Base-by-base conservation (phyloP, 2,113 vertebrate species). In the Furnarius figulus region DNA sequence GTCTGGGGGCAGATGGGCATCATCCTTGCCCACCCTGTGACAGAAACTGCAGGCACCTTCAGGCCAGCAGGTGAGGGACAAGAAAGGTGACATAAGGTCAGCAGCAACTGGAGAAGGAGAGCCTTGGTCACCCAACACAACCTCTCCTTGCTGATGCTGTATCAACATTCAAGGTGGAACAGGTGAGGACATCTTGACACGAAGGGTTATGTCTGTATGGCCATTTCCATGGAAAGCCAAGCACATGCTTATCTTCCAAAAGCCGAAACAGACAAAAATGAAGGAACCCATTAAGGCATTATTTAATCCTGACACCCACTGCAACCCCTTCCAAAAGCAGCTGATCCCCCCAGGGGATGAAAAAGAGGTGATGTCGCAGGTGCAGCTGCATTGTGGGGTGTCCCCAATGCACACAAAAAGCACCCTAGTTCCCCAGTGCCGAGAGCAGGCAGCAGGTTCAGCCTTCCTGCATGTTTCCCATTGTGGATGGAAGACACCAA, bases 181-280 rank as follows among this genome's bases (percentile, higher is more conserved):
- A 42, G 46, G 24, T 2, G 12, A 65, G 30, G 50, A 40, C 25
- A 46, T 12, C 68, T 73, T 5, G 3, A 25, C 0, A 2, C 0
- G 1, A 89, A 78, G 18, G 21, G 14, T n/a, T 80, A 40, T 31
- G 46, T 12, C 82, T 0, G 0, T 39, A 6, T 4, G 53, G 72
- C 40, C 47, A 8, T 33, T 79, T 67, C 70, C 24, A 16, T 3
- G 39, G 61, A 78, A 89, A 63, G 82, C n/a, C 3, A 12, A 50
- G n/a, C 30, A 55, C n/a, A 22, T 6, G 9, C 0, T 5, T 9
- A 2, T 7, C 47, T 82, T 66, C 39, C 19, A 39, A 61, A 24
- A 89, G 30, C 31, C 61, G 78, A 71, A 82, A 8, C 1, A 5
- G 25, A 85, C 23, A 50, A 80, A 91, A 82, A n/a, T 24, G 37